phyloP scores from a whole-genome alignment of 2,888 invertebrate species.

The Eupithecia centaureata region DNA sequence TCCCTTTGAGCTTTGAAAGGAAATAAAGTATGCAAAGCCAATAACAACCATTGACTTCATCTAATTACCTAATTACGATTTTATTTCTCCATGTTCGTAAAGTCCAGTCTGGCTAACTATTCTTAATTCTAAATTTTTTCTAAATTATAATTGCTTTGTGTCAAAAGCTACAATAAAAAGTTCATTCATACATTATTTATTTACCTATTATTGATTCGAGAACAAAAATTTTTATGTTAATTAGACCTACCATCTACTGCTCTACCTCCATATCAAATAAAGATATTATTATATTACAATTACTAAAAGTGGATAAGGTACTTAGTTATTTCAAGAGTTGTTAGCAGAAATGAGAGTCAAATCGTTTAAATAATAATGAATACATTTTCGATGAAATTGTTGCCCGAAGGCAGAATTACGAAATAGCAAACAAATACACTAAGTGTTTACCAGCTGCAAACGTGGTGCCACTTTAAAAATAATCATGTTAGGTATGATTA shows the following conservation, averaged over 20 bases:
- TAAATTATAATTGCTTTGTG: no score
- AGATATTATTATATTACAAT: constrained; percentile 6
- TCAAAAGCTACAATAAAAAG: no score
- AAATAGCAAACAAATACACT: constrained; percentile 14
- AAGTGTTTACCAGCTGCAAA: neutral
- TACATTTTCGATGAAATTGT: constrained; percentile 41
- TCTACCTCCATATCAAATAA: neutral
- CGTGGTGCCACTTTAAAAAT: constrained; percentile 5
- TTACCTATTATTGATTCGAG: no score
- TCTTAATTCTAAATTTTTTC: no score
- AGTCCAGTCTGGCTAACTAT: no score
- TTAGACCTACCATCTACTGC: neutral
- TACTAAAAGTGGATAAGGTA: neutral
- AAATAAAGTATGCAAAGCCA: no score
- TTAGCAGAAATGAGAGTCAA: neutral
- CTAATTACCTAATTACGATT: no score
- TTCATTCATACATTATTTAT: no score
- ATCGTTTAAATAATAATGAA: constrained; percentile 5
- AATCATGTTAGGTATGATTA: neutral
- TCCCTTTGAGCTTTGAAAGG: no score
- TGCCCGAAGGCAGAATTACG: constrained; percentile 28
- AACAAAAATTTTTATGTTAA: no score
- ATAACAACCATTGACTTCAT: no score
- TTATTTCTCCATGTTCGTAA: no score
- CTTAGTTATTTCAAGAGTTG: constrained; percentile 2